These are phyloP conservation scores for Microcebus murinus DNA, from an alignment of 2,113 vertebrate species.

Conservation along the genomic window DNA sequence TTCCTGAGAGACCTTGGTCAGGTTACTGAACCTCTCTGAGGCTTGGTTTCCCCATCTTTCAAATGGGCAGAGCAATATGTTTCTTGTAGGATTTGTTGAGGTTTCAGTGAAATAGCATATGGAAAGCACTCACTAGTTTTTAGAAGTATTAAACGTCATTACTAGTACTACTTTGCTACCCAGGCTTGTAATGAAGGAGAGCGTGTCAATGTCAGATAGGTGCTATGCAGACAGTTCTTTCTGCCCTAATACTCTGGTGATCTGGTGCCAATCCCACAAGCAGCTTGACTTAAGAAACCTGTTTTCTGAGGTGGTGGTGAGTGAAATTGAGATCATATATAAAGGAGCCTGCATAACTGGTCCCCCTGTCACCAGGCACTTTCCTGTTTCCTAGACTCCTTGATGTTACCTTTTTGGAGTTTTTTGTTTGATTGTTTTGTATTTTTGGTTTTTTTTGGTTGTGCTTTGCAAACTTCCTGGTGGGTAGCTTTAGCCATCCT, in stretches of 20 bases:
- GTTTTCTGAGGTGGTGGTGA: background rate
- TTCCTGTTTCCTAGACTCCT: slow-evolving; percentile 28
- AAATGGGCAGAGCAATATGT: background rate
- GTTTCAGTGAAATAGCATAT: background rate
- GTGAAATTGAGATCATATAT: background rate
- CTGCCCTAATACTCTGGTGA: background rate
- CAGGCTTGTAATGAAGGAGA: background rate
- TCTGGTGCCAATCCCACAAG: background rate
- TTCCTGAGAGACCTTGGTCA: background rate
- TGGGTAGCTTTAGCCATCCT: slow-evolving; percentile 58
- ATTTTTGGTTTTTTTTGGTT: background rate
- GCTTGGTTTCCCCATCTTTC: background rate
- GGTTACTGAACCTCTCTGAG: background rate
- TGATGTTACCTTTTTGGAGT: background rate
- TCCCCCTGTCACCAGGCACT: background rate
- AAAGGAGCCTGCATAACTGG: background rate
- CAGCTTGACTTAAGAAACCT: background rate
- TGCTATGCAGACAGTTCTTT: background rate
- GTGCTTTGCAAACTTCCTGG: slow-evolving; percentile 50
- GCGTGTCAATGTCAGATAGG: background rate
- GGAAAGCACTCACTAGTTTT: background rate
- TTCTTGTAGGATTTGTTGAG: background rate
- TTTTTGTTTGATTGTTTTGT: background rate
- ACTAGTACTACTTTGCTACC: background rate
- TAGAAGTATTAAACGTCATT: background rate